Conservation (phyloP, 2,888 invertebrate genomes). For the Cephus pulcher region DNA sequence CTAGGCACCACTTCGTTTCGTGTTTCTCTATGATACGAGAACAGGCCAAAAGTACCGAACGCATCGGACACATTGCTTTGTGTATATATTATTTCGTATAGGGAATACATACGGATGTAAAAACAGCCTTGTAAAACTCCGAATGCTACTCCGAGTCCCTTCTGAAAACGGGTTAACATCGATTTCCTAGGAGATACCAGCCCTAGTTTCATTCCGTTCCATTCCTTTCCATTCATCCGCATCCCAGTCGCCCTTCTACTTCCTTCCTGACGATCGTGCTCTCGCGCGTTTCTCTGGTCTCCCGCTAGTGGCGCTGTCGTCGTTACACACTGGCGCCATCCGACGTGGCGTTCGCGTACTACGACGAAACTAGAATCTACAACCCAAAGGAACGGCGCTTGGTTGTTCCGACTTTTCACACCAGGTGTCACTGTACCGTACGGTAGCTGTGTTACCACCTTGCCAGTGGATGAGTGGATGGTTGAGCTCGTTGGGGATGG, state of each 20-base stretch:
- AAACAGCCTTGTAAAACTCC: no score
- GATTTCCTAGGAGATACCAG: slow-evolving; percentile 17
- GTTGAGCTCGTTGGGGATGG: neutral
- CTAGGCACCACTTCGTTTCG: no score
- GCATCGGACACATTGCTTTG: slow-evolving; percentile 12
- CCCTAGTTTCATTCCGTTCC: slow-evolving; percentile 4
- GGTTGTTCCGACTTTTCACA: no score
- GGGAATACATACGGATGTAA: slow-evolving; percentile 4
- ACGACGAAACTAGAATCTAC: no score
- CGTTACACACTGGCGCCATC: slow-evolving; percentile 18
- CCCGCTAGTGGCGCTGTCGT: neutral
- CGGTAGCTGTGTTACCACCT: slow-evolving; percentile 37
- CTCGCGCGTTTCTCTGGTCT: neutral
- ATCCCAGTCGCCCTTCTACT: neutral
- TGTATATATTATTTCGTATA: slow-evolving; percentile 25
- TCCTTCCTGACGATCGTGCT: neutral
- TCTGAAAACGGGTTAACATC: slow-evolving; percentile 20
- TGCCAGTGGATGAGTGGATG: slow-evolving; percentile 15
- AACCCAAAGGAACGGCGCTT: no score
- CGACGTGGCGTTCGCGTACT: slow-evolving; percentile 7
- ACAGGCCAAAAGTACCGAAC: no score
- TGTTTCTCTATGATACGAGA: no score
- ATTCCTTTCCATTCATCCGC: slow-evolving; percentile 1
- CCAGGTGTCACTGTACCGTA: slow-evolving; percentile 24
- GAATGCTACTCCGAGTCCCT: slow-evolving; percentile 16